Conservation (phyloP, 2,113 vertebrate species). For the Megalops atlanticus region DNA sequence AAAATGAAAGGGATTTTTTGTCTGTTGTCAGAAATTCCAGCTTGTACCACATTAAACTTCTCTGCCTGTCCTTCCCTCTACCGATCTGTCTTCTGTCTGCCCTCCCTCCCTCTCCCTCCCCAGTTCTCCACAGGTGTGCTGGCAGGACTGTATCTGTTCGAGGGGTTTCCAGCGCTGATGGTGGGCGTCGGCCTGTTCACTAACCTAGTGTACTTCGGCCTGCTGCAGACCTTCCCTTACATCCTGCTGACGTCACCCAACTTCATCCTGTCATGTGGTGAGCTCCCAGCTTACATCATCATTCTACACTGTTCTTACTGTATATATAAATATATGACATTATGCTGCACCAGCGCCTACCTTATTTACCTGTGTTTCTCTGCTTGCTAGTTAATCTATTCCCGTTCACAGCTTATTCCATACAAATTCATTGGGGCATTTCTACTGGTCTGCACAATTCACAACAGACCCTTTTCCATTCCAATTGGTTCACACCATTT, state of each 20-base stretch:
- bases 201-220: constrained; percentile 91
- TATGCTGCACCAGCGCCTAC: background rate
- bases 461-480: no score
- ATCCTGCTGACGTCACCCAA: constrained; percentile 93
- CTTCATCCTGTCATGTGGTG: constrained; percentile 93
- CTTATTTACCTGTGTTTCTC: background rate
- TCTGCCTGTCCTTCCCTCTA: background rate
- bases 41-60: no score
- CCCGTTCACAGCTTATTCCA: background rate
- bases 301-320: background rate
- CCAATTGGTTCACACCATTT: no score
- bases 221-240: constrained; percentile 92
- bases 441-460: no score
- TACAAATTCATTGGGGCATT: no score
- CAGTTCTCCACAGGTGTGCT: constrained; percentile 91
- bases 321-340: no score
- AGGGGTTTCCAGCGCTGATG: constrained; percentile 83
- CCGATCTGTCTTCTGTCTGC: background rate
- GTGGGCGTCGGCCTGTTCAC: constrained; percentile 91
- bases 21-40: no score
- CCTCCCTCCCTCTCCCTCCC: background rate
- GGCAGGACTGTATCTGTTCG: constrained; percentile 85
- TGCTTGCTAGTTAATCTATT: background rate
- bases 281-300: constrained; percentile 41
- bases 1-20: no score